These are phyloP conservation scores for Caenorhabditis plicata DNA, from an alignment of 2,888 invertebrate genomes.

Conservation along the genomic window DNA sequence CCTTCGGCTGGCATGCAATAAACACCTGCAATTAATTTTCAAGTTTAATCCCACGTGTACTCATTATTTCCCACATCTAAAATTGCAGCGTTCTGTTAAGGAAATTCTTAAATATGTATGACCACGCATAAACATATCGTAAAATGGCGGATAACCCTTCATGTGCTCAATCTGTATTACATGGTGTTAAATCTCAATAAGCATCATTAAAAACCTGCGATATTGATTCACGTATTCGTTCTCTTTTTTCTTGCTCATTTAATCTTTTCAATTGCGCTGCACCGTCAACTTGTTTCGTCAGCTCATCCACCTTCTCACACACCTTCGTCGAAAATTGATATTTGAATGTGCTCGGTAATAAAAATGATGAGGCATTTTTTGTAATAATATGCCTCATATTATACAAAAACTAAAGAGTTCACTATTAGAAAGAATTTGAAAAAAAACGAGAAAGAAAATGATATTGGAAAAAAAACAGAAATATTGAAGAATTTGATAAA, in stretches of 20 bases:
- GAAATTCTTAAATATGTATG: conserved; percentile 94
- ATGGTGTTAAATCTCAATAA: no score
- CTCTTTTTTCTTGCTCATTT: no score
- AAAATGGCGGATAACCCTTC: conserved; percentile 67
- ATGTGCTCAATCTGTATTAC: conserved; percentile 22
- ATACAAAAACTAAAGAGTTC: background rate
- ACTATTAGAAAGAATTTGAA: no score
- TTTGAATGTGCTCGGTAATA: no score
- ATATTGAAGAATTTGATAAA: background rate
- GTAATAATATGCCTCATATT: conserved; percentile 9
- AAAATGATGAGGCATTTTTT: no score
- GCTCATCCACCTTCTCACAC: no score
- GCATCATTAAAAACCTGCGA: no score
- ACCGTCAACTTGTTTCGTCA: no score
- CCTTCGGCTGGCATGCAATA: conserved; percentile 99
- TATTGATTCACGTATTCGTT: no score
- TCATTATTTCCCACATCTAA: conserved; percentile 79
- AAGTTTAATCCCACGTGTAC: background rate
- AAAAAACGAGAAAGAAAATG: no score
- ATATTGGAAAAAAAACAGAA: background rate
- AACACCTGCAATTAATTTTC: conserved; percentile 39
- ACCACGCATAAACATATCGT: conserved; percentile 82
- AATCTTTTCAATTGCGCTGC: no score
- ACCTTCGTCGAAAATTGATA: no score
- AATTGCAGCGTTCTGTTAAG: conserved; percentile 90